Percentiles rank a stretch among this genome's conserved stretches.
phyloP scores from a whole-genome alignment of 2,888 invertebrate genomes.

The Drosophila macrospina region DNA sequence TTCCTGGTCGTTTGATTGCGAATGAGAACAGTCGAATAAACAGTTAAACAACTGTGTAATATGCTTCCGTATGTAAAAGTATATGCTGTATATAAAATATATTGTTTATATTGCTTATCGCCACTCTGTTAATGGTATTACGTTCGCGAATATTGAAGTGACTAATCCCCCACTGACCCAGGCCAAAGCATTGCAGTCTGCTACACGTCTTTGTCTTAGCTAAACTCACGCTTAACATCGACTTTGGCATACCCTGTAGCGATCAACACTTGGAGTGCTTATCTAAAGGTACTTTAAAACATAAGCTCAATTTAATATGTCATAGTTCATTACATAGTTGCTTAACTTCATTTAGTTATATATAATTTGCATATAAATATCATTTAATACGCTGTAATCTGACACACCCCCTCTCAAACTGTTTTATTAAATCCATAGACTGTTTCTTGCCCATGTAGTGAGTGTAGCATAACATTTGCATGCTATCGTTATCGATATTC shows the following conservation, averaged over 20 bases:
- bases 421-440: background rate
- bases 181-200: constrained; percentile 7
- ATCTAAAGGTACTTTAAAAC: background rate
- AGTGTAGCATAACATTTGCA: constrained; percentile 28
- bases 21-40: constrained; percentile 5
- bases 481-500: constrained; percentile 32
- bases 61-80: constrained; percentile 2
- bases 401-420: background rate
- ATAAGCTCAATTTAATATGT: background rate
- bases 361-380: background rate
- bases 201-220: constrained; percentile 58
- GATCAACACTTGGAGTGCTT: background rate
- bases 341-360: background rate
- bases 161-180: constrained; percentile 57
- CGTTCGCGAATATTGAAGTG: constrained; percentile 38
- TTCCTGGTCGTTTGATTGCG: constrained; percentile 28
- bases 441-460: background rate
- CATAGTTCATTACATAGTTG: background rate
- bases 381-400: background rate
- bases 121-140: constrained; percentile 15
- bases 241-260: constrained; percentile 33
- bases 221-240: constrained; percentile 2
- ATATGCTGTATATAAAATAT: background rate
- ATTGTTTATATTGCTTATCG: constrained; percentile 35
- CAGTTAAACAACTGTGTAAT: constrained; percentile 29